A percentile compares a stretch with the other conserved stretches of the same genome.
Conservation (phyloP, 2,797 vertebrate genomes). For the Momotus momota region DNA sequence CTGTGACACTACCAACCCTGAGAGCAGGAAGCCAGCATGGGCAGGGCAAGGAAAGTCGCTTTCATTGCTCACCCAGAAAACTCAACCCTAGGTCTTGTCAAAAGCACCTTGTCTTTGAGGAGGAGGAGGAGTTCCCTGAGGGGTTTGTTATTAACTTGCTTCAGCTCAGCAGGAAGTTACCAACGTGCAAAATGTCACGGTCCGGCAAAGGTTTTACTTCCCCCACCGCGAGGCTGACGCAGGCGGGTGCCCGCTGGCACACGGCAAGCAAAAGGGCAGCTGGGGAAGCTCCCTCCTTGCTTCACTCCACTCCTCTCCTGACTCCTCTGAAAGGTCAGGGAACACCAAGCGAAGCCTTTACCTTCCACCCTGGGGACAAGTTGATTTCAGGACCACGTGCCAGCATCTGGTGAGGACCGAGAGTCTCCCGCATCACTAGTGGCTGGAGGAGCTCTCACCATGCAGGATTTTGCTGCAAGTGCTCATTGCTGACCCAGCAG, state of each 20-base stretch:
- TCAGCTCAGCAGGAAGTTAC: conserved; percentile 2
- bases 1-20: not conserved
- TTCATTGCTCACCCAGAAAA: not conserved
- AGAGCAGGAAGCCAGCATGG: not conserved
- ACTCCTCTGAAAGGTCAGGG: rapidly evolving
- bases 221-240: not conserved
- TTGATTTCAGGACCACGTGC: rapidly evolving
- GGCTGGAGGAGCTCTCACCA: rapidly evolving
- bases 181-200: not conserved
- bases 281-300: not conserved
- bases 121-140: not conserved
- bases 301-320: rapidly evolving
- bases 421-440: rapidly evolving
- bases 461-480: not conserved
- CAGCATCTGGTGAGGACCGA: rapidly evolving
- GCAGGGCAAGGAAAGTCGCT: rapidly evolving
- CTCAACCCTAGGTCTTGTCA: not conserved
- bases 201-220: not conserved
- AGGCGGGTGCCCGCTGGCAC: not conserved
- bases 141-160: not conserved
- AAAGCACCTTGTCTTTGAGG: not conserved
- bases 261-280: rapidly evolving
- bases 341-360: rapidly evolving
- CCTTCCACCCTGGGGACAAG: rapidly evolving
- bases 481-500: not conserved